These are phyloP conservation scores for Nomada goodeniana DNA, from an alignment of 2,888 invertebrate species.

Conservation along the genomic window DNA sequence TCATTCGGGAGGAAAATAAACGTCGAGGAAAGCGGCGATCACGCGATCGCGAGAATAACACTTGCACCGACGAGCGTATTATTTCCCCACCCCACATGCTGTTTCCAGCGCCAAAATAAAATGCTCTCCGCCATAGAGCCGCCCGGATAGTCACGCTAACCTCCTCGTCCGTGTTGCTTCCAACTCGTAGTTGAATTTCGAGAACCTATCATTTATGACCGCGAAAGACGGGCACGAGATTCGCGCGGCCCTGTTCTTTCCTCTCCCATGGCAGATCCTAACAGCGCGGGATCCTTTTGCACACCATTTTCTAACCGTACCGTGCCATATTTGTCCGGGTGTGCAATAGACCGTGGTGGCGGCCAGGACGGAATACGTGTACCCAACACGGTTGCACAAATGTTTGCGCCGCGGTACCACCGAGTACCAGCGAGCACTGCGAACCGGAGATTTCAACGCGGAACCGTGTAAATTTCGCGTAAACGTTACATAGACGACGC, in stretches of 20 bases:
- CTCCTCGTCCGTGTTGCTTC: neutral
- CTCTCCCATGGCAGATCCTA: neutral
- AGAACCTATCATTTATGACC: neutral
- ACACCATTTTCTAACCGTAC: conserved; percentile 38
- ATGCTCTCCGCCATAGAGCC: neutral
- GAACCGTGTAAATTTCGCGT: neutral
- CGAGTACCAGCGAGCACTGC: conserved; percentile 65
- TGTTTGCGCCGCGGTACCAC: conserved; percentile 67
- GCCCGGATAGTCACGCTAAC: neutral
- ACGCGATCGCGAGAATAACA: conserved; percentile 24
- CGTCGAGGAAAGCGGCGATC: conserved; percentile 26
- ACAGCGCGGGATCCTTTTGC: conserved; percentile 17
- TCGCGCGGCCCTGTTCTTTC: neutral
- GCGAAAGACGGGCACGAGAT: neutral
- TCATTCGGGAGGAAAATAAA: conserved; percentile 2
- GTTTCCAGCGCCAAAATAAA: conserved; percentile 26
- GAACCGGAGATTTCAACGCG: conserved; percentile 41
- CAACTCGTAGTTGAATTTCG: neutral
- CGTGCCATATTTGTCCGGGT: conserved; percentile 61
- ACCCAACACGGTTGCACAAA: conserved; percentile 52
- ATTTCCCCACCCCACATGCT: neutral
- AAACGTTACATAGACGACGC: neutral
- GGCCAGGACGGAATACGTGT: conserved; percentile 37
- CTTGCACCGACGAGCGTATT: neutral
- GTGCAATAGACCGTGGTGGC: conserved; percentile 60